phyloP scores from a whole-genome alignment of 2,797 vertebrate genomes.

The Epinephelus coioides region DNA sequence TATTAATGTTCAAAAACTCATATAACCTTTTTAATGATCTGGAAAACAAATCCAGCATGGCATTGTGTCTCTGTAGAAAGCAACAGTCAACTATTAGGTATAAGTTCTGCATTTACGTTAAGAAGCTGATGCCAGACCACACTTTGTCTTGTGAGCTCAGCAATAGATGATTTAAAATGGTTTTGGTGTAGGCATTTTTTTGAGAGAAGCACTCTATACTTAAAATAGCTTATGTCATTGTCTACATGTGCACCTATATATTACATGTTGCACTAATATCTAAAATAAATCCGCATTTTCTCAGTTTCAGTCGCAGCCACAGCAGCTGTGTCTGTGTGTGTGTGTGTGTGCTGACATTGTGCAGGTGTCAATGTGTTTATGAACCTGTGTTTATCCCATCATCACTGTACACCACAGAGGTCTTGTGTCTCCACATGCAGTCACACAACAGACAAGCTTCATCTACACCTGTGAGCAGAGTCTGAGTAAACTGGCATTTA shows the following conservation, averaged over 20 bases:
- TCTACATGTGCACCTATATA: constrained; percentile 16
- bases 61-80: constrained; percentile 4
- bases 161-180: constrained; percentile 15
- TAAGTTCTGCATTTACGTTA: constrained; percentile 22
- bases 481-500: not conserved
- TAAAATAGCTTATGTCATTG: constrained; percentile 37
- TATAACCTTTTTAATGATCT: not conserved
- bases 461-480: not conserved
- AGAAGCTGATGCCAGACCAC: not conserved
- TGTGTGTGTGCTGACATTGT: not conserved
- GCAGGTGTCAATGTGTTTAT: constrained; percentile 42
- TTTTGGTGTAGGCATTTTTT: constrained; percentile 8
- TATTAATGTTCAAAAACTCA: too few relatives aligned
- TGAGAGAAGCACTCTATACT: constrained; percentile 9
- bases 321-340: not conserved
- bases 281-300: constrained; percentile 24
- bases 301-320: not conserved
- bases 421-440: constrained; percentile 24
- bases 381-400: constrained; percentile 41
- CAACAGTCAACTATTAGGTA: not conserved
- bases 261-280: constrained; percentile 32
- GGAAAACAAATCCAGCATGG: not conserved
- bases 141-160: constrained; percentile 23
- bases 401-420: constrained; percentile 26
- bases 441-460: constrained; percentile 11